phyloP scores from a whole-genome alignment of 2,113 vertebrate genomes.

The Laticauda colubrina region DNA sequence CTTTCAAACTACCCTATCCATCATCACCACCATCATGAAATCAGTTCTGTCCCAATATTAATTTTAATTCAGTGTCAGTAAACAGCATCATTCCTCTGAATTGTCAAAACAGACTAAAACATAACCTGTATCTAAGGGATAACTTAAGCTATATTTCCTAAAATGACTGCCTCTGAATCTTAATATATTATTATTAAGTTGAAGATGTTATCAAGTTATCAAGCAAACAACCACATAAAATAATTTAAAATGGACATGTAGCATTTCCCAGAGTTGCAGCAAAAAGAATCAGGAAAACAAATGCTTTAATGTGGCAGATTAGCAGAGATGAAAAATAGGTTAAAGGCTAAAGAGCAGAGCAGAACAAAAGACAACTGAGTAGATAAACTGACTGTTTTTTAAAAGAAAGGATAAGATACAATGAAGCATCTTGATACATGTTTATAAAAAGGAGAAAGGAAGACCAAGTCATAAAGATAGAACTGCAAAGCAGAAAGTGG shows the following conservation, averaged over 20 bases:
- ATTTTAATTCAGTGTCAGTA: conserved; percentile 10
- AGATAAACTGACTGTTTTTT: background rate
- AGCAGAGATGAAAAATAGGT: background rate
- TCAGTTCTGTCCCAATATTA: conserved; percentile 2
- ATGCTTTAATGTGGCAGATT: background rate
- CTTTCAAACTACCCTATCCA: background rate
- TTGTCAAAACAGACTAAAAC: background rate
- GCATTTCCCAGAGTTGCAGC: background rate
- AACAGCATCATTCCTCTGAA: background rate
- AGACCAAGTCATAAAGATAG: background rate
- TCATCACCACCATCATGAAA: background rate
- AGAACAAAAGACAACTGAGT: background rate
- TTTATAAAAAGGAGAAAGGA: background rate
- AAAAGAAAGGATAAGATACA: background rate
- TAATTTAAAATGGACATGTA: background rate
- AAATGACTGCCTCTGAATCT: background rate
- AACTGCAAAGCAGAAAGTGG: background rate
- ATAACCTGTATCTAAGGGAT: background rate
- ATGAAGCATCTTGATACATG: background rate
- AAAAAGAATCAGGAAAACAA: background rate
- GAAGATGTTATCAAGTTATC: background rate
- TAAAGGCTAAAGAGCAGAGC: conserved; percentile 13
- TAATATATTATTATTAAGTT: background rate
- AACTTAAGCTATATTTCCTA: background rate
- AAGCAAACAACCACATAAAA: background rate